phyloP scores from a whole-genome alignment of 2,888 invertebrate species.

The Blera fallax region DNA sequence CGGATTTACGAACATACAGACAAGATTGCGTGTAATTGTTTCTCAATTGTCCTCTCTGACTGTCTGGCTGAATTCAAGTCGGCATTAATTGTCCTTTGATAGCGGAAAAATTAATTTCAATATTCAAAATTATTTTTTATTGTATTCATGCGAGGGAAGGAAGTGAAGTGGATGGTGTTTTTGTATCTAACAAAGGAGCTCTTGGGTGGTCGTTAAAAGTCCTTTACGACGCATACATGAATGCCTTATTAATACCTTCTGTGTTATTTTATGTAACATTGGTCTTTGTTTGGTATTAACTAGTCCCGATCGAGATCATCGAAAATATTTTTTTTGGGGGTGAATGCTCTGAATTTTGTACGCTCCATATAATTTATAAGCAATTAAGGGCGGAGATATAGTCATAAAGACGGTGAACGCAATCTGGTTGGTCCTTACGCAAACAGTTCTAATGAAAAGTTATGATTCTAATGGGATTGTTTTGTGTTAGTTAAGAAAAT shows the following conservation, averaged over 20 bases:
- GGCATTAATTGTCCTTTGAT: constrained; percentile 19
- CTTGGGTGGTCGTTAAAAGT: constrained; percentile 42
- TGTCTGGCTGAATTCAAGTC: constrained; percentile 24
- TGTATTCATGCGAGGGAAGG: neutral
- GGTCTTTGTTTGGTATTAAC: neutral
- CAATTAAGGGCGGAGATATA: constrained; percentile 28
- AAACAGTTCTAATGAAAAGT: constrained; percentile 29
- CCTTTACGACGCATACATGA: constrained; percentile 37
- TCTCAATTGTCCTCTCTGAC: constrained; percentile 52
- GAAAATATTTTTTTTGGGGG: constrained; percentile 7
- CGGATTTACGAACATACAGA: constrained; percentile 18
- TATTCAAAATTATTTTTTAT: constrained; percentile 30
- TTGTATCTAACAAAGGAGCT: neutral
- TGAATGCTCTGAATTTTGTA: constrained; percentile 18
- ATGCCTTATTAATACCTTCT: constrained; percentile 45
- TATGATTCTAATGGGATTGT: constrained; percentile 16
- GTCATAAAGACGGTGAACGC: constrained; percentile 12
- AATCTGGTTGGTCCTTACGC: constrained; percentile 27
- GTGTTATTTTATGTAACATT: constrained; percentile 12
- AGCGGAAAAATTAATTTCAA: constrained; percentile 38
- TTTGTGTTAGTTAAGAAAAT: constrained; percentile 16
- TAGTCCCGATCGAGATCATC: constrained; percentile 10
- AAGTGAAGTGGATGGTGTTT: neutral
- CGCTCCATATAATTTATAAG: constrained; percentile 34
- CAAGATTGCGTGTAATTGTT: constrained; percentile 58